Conservation (phyloP, 2,797 vertebrate species). For the Helostoma temminkii region DNA sequence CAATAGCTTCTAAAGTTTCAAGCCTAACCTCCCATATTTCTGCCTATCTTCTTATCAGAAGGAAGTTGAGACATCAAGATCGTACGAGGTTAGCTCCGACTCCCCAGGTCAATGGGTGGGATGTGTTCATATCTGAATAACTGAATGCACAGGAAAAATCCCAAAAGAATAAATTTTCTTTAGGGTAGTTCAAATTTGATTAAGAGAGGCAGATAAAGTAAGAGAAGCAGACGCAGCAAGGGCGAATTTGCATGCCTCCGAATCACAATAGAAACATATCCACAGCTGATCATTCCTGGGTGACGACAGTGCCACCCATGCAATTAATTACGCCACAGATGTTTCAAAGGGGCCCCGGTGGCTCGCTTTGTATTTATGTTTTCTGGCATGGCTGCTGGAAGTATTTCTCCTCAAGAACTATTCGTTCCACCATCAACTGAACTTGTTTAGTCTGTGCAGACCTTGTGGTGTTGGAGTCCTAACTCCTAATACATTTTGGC, state of each 20-base stretch:
- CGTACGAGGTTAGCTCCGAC: conserved; percentile 11
- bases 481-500: conserved; percentile 77
- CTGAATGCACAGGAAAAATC: conserved; percentile 32
- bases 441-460: conserved; percentile 94
- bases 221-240: conserved; percentile 20
- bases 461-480: conserved; percentile 77
- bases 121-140: conserved; percentile 12
- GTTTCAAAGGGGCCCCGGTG: conserved; percentile 81
- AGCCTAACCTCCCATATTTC: conserved; percentile 17
- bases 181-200: conserved; percentile 35
- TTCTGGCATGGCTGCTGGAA: conserved; percentile 81
- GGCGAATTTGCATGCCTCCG: conserved; percentile 37
- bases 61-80: conserved; percentile 21
- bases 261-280: conserved; percentile 72
- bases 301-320: conserved; percentile 83
- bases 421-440: conserved; percentile 87
- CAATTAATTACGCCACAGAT: conserved; percentile 86
- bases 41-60: conserved; percentile 34
- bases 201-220: conserved; percentile 43
- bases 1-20: conserved; percentile 46
- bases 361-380: conserved; percentile 85
- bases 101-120: conserved; percentile 21
- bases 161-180: conserved; percentile 35
- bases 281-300: conserved; percentile 76
- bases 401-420: conserved; percentile 82